Percentiles rank a stretch among this genome's conserved stretches.
These are phyloP conservation scores for Eumerus sabulonum DNA, from an alignment of 2,888 invertebrate species.

Conservation along the genomic window DNA sequence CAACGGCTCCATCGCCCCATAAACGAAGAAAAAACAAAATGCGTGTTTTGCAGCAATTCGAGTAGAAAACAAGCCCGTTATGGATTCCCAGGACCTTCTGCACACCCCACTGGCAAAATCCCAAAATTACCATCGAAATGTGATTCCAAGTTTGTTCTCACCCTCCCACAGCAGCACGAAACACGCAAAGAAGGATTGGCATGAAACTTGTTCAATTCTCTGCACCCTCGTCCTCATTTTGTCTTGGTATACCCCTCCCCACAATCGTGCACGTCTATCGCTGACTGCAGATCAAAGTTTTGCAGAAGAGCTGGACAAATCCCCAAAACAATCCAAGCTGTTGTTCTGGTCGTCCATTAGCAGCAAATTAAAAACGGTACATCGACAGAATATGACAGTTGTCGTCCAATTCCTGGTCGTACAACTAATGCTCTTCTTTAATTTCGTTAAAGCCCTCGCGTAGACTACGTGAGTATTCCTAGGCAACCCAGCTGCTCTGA, in stretches of 20 bases:
- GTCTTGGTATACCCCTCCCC: conserved; percentile 1
- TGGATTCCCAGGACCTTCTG: conserved; percentile 34
- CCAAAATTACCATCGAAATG: conserved; percentile 41
- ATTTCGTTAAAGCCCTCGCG: no score
- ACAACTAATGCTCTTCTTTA: conserved; percentile 1
- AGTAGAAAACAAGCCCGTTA: conserved; percentile 41
- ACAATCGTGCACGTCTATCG: conserved; percentile 4
- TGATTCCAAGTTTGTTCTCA: conserved; percentile 14
- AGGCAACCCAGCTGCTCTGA: no score
- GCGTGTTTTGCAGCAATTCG: conserved; percentile 37
- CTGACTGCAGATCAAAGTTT: conserved; percentile 18
- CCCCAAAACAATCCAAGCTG: conserved; percentile 45
- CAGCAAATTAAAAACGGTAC: conserved; percentile 34
- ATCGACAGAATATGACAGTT: conserved; percentile 1
- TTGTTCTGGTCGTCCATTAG: conserved; percentile 27
- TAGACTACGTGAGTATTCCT: no score
- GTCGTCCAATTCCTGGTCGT: background rate
- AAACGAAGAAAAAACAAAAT: conserved; percentile 3
- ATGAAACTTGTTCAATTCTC: conserved; percentile 36
- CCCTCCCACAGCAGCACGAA: background rate
- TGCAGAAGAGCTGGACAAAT: no score
- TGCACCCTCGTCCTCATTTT: conserved; percentile 11
- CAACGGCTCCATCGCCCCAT: conserved; percentile 7
- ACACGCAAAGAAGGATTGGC: conserved; percentile 14
- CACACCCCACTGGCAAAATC: conserved; percentile 10